Base-by-base conservation (phyloP, 2,888 invertebrate species). In the Norana najaformis region DNA sequence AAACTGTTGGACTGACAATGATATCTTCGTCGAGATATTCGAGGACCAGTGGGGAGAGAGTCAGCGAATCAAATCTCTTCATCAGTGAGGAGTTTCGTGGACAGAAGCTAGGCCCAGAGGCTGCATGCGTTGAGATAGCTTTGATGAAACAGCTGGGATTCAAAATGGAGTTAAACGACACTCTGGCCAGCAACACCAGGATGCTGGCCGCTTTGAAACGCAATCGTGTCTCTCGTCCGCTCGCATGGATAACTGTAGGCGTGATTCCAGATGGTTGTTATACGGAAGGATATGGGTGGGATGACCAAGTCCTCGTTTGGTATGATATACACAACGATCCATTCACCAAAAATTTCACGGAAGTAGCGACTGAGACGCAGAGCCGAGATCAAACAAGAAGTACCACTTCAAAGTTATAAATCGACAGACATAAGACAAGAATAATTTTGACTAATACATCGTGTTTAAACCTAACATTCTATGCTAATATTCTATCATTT, bases 141-240 rank as follows among this genome's bases (percentile, higher is more conserved):
- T 41, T 88, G 41, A 41, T 88, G 88, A 88, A 47, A 88, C 88
- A 88, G 88, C 88, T 88, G 34, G 88, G 88, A 35, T 88, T 41
- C 88, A 88, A 35, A 23, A 34, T 18, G 41, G 18, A 38, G 4
- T 41, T 88, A 34, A 88, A 88, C 37, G 88, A 88, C 30, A n/a
- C 88, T 35, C 88, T 88, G 88, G 34, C 47, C 30, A 88, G 88
- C 47, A 88, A 88, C 41, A n/a, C 20, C 47, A 35, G 37, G n/a
- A 88, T 88, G 88, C 3, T 23, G 88, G 23, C 88, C 36, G 6
- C 36, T 35, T 6, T 35, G 6, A 20, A 85, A 36, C 85, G 36
- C 85, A 37, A 35, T 85, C 35, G 85, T 36, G 5, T 37, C 23
- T 35, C 3, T 20, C 35, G 14, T 85, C 69, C 69, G 69, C 34